Evolutionary conservation across 1,140 invertebrate genomes (phyloP), one percentile per base, ranked within the genome.

Genomic region (Apis dorsata): DNA sequence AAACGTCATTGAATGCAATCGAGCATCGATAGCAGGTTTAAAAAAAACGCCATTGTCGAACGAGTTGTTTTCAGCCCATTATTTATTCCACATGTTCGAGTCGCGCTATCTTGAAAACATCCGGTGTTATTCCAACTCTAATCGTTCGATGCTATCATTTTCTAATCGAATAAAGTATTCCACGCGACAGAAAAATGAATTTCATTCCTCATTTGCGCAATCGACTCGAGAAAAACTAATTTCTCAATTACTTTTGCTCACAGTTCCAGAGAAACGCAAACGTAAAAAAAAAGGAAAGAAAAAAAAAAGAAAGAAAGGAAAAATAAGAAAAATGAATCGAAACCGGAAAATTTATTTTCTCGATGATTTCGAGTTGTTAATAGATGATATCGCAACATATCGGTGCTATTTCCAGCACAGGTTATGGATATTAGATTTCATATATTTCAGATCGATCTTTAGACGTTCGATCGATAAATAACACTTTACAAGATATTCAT

Each of bases 81-180:
- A 60, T 63, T 76, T 76, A 73, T 49, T 68, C 34, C n/a, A 49
- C 63, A 59, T 69, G 49, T 21, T 15, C 63, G n/a, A 34, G 63
- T 44, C 79, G 51, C 51, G 69, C 21, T 72, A 80, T 68, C 73
- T 76, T 68, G 73, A 69, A 76, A 81, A 76, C 80, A 81, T 81
- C 80, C 80, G 73, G 80, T 81, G 53, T 81, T 76, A 57, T 76
- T 51, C 34, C 53, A 19, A 60, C 51, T 28, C 51, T 81, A 19
- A 57, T 49, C 63, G 28, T 3, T 44, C 59, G 55, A 65, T 76
- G 49, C 24, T 51, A 76, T 81, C 80, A 53, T 53, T 75, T 59
- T 68, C 63, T 44, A 76, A 10, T 57, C 19, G 55, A 28, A 57
- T 68, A 55, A 81, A 69, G 62, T 68, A n/a, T 60, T 53, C 12